Base-by-base conservation (phyloP, 2,888 invertebrate genomes). In the Polyommatus iphigenia region DNA sequence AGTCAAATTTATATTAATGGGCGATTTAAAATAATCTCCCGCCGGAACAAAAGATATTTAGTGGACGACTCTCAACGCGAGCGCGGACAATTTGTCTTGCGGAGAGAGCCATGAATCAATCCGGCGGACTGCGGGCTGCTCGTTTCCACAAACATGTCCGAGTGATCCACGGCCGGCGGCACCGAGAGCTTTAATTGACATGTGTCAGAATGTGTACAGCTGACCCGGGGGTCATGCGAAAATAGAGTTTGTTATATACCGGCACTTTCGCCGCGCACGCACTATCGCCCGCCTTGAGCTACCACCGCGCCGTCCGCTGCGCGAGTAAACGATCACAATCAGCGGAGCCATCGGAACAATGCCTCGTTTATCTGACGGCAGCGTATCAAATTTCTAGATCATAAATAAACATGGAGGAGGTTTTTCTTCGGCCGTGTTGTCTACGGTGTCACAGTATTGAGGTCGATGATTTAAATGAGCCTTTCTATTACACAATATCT, bases 91-190 rank as follows among this genome's bases (percentile, higher is more conserved):
- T 84, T 81, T 83, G 83, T 84, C 83, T 83, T 81, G 73, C 78
- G 79, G 79, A 79, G 80, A 85, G 86, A 88, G 90, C 89, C 91
- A 92, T 93, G 92, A 93, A 93, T 93, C 93, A 93, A 91, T 92
- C 92, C 85, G 81, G 80, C 83, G 83, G 86, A 85, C 87, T 88
- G 81, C 83, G 83, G 86, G 85, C 87, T 87, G 89, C 88, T 89
- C 88, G 88, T 91, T 90, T 90, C 90, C 90, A 91, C 91, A 92
- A 92, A 91, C 92, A 91, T 91, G 92, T 91, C 90, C 88, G 90
- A 91, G 91, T 90, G 91, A 93, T 92, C 90, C 87, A 87, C 89
- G 88, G 87, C 89, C 87, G 83, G 87, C 88, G 88, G 90, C 88
- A 87, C 87, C 86, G 88, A 89, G 88, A 87, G 87, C 87, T 90